Percentiles rank a stretch among this genome's conserved stretches.
Conservation (phyloP, 2,888 invertebrate species). For the Acleris laterana region DNA sequence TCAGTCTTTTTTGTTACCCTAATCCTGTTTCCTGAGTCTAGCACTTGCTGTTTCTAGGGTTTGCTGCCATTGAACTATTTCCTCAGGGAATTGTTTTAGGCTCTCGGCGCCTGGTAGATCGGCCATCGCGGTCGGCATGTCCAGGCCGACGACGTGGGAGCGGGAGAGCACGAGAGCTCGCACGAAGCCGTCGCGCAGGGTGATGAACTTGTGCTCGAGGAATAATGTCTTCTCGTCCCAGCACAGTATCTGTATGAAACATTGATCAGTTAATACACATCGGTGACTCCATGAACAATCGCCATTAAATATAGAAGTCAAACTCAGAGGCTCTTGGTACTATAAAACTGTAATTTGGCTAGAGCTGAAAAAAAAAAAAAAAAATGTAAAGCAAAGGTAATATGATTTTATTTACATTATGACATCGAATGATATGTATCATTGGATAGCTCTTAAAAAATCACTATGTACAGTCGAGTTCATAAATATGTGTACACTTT, state of each 20-base stretch:
- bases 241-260: conserved; percentile 20
- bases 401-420: too few species aligned
- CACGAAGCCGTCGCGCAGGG: conserved; percentile 25
- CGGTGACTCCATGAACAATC: too few species aligned
- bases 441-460: too few species aligned
- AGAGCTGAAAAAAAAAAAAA: too few species aligned
- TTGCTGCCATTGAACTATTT: conserved; percentile 25
- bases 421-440: too few species aligned
- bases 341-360: too few species aligned
- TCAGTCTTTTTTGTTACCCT: conserved; percentile 7
- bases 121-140: conserved; percentile 10
- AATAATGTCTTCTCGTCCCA: conserved; percentile 28
- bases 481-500: too few species aligned
- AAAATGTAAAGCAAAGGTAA: too few species aligned
- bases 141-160: conserved; percentile 19
- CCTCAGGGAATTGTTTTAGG: conserved; percentile 12
- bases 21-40: conserved; percentile 26
- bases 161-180: conserved; percentile 16
- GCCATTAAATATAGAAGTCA: too few species aligned
- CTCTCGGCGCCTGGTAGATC: neutral
- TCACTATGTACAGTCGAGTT: too few species aligned
- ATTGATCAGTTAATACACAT: neutral
- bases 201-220: conserved; percentile 30
- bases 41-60: conserved; percentile 22
- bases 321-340: too few species aligned